phyloP scores from a whole-genome alignment of 2,888 invertebrate species.

The Venustoraphidia nigricollis region DNA sequence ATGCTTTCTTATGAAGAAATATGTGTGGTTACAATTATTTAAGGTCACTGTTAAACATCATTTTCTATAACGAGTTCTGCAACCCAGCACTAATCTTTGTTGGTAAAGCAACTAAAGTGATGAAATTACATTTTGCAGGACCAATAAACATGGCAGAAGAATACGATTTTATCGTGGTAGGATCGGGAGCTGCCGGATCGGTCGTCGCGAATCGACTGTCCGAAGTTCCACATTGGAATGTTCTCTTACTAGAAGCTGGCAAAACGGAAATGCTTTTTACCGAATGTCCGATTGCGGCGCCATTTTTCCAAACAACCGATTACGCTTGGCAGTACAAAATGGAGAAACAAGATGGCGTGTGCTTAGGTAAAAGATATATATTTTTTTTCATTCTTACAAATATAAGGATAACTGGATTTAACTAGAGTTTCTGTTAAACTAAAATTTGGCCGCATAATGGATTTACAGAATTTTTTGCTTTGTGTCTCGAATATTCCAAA shows the following conservation, averaged over 20 bases:
- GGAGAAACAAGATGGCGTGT: constrained; percentile 36
- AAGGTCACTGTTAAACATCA: too few species aligned
- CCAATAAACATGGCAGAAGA: constrained; percentile 11
- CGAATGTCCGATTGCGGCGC: constrained; percentile 35
- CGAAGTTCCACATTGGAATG: constrained; percentile 41
- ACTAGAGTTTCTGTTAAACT: too few species aligned
- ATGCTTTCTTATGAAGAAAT: too few species aligned
- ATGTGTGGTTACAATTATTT: too few species aligned
- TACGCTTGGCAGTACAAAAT: constrained; percentile 46
- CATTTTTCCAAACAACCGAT: constrained; percentile 36
- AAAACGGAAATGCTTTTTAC: constrained; percentile 32
- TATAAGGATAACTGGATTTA: too few species aligned
- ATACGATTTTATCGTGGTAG: constrained; percentile 53
- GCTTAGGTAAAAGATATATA: constrained; percentile 23
- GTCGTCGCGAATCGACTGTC: constrained; percentile 53
- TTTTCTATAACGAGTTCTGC: too few species aligned
- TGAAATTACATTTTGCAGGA: background rate
- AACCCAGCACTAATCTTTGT: too few species aligned
- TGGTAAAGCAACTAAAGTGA: too few species aligned
- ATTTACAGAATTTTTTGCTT: too few species aligned
- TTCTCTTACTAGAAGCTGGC: constrained; percentile 52
- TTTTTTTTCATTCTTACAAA: too few species aligned
- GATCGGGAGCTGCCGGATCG: constrained; percentile 56
- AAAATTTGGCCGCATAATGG: too few species aligned
- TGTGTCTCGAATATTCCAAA: too few species aligned